Percentiles rank a stretch among this genome's conserved stretches.
Evolutionary conservation across 2,113 vertebrate genomes (phyloP).

Genomic region (Scartelaos histophorus): DNA sequence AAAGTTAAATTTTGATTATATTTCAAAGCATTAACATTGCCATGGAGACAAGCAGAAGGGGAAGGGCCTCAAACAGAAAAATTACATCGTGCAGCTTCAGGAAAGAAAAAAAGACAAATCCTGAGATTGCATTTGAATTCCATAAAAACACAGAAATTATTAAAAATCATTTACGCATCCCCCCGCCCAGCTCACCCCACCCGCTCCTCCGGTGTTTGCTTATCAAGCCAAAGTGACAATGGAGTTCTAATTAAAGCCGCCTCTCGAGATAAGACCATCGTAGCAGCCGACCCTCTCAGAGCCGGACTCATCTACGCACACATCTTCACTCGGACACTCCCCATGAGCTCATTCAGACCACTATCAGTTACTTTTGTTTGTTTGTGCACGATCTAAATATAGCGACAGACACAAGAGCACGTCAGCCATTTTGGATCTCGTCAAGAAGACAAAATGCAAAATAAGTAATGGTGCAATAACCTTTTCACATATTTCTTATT

Average conservation of each 20-base stretch:
- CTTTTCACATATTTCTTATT: background rate
- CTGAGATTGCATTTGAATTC: background rate
- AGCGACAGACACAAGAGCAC: constrained; percentile 69
- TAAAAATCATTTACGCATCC: background rate
- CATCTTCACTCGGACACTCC: constrained; percentile 52
- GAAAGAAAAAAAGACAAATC: too few species aligned
- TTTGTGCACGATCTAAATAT: constrained; percentile 79
- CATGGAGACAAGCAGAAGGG: too few species aligned
- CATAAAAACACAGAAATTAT: background rate
- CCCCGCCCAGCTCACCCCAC: background rate
- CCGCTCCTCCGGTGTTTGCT: background rate
- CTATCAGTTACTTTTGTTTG: constrained; percentile 66
- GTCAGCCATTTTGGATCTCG: constrained; percentile 18
- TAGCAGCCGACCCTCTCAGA: constrained; percentile 5
- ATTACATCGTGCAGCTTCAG: too few species aligned
- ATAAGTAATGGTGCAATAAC: background rate
- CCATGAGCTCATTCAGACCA: constrained; percentile 48
- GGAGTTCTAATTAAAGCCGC: constrained; percentile 27
- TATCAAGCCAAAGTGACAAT: constrained; percentile 12
- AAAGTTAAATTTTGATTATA: too few species aligned
- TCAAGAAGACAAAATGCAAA: background rate
- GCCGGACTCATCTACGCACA: constrained; percentile 22
- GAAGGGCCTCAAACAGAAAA: too few species aligned
- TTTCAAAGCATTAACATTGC: too few species aligned
- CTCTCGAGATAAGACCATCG: constrained; percentile 14